These are phyloP conservation scores for Knipowitschia caucasica DNA, from an alignment of 2,797 vertebrate species.

Conservation along the genomic window DNA sequence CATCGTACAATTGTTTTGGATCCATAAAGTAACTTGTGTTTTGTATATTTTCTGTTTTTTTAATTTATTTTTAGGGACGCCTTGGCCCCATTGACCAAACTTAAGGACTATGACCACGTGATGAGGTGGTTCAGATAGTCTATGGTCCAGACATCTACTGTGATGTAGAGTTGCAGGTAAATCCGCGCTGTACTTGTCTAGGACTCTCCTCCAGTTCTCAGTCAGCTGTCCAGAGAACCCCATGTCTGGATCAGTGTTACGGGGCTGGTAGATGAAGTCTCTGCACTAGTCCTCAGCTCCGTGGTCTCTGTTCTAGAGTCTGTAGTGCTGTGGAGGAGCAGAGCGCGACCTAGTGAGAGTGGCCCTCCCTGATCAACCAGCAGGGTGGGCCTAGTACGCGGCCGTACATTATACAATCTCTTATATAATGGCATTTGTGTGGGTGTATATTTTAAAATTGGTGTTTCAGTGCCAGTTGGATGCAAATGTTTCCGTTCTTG, in stretches of 20 bases:
- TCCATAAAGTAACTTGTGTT: no score
- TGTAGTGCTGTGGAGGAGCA: constrained; percentile 31
- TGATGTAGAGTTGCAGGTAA: neutral
- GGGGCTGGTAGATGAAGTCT: constrained; percentile 59
- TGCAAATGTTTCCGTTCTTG: no score
- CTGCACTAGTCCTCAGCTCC: constrained; percentile 28
- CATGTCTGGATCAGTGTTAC: constrained; percentile 62
- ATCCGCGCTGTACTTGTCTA: neutral
- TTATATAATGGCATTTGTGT: no score
- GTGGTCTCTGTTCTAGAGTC: constrained; percentile 52
- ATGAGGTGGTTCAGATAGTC: no score
- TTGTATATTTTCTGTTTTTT: neutral
- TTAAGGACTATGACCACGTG: no score
- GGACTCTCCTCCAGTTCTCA: constrained; percentile 42
- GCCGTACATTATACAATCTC: constrained; percentile 24
- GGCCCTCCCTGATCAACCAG: constrained; percentile 25
- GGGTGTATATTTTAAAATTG: no score
- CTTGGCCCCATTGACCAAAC: neutral
- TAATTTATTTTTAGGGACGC: neutral
- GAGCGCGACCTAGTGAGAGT: constrained; percentile 51
- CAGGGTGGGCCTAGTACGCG: constrained; percentile 49
- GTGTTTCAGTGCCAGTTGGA: no score
- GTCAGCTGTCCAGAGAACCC: constrained; percentile 57
- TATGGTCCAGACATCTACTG: no score
- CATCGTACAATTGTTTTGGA: no score